phyloP scores from a whole-genome alignment of 2,797 vertebrate species.

The Miichthys miiuy region DNA sequence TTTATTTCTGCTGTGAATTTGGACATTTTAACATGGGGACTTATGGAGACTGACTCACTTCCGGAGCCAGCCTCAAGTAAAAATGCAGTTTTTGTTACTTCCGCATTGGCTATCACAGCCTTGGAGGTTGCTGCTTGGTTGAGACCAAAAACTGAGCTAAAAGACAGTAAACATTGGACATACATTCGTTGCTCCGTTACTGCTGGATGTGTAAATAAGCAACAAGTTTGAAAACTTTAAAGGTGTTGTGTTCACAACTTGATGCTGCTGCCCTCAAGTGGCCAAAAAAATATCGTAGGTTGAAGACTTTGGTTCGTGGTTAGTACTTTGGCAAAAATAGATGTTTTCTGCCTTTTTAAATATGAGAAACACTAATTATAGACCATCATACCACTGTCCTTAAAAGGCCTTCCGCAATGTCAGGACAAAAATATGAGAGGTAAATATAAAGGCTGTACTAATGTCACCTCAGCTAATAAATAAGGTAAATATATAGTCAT shows the following conservation, averaged over 20 bases:
- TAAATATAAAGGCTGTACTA: not conserved
- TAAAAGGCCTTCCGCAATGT: not conserved
- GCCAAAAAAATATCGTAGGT: not conserved
- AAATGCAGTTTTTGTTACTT: too few species aligned
- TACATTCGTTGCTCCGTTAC: not conserved
- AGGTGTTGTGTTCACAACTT: too few species aligned
- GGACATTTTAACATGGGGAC: too few species aligned
- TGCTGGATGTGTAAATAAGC: not conserved
- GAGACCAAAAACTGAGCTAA: not conserved
- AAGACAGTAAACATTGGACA: not conserved
- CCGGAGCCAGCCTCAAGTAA: too few species aligned
- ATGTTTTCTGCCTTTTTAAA: not conserved
- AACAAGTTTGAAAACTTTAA: not conserved
- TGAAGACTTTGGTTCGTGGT: not conserved
- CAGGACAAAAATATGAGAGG: not conserved
- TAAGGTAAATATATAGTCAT: conserved; percentile 12
- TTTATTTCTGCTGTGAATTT: too few species aligned
- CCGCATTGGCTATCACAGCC: too few species aligned
- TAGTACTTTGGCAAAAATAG: not conserved
- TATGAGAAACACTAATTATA: not conserved
- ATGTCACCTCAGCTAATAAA: conserved; percentile 20
- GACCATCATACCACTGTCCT: too few species aligned
- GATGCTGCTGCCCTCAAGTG: not conserved
- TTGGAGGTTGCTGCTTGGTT: too few species aligned
- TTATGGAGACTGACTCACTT: too few species aligned